Percentiles rank a stretch among this genome's conserved stretches.
phyloP scores from a whole-genome alignment of 2,113 vertebrate genomes.

The Dendrocopos noguchii region DNA sequence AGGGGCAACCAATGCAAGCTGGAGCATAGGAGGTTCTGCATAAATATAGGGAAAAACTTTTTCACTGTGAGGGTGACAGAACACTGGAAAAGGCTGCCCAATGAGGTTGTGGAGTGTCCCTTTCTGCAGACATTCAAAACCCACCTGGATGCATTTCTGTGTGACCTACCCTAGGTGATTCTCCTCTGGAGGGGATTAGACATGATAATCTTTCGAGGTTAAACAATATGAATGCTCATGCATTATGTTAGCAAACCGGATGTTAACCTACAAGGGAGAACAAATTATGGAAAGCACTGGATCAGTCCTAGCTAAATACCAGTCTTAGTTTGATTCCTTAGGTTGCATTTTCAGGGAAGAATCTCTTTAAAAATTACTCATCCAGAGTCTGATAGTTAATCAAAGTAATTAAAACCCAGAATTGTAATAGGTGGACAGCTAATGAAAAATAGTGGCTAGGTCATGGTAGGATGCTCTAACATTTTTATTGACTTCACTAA shows the following conservation, averaged over 20 bases:
- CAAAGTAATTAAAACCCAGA: background rate
- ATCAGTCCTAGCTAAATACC: background rate
- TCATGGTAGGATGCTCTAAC: background rate
- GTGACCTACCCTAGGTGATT: too few species aligned
- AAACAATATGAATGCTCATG: background rate
- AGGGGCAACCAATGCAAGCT: too few species aligned
- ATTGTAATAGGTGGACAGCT: background rate
- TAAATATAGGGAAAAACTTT: too few species aligned
- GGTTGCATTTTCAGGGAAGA: conserved; percentile 7
- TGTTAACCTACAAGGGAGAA: background rate
- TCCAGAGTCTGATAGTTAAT: background rate
- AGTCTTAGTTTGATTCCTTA: background rate
- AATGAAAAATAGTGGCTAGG: background rate
- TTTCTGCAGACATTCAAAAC: too few species aligned
- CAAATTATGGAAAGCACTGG: background rate
- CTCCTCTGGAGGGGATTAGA: too few species aligned
- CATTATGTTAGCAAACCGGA: background rate
- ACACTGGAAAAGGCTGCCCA: too few species aligned
- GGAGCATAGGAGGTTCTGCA: too few species aligned
- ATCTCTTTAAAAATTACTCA: background rate
- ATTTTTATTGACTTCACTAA: conserved; percentile 31
- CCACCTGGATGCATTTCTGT: too few species aligned
- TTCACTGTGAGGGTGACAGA: too few species aligned
- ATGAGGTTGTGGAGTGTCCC: too few species aligned
- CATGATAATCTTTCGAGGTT: background rate